These are phyloP conservation scores for Cheumatopsyche charites DNA, from an alignment of 1,140 invertebrate species.

Conservation along the genomic window DNA sequence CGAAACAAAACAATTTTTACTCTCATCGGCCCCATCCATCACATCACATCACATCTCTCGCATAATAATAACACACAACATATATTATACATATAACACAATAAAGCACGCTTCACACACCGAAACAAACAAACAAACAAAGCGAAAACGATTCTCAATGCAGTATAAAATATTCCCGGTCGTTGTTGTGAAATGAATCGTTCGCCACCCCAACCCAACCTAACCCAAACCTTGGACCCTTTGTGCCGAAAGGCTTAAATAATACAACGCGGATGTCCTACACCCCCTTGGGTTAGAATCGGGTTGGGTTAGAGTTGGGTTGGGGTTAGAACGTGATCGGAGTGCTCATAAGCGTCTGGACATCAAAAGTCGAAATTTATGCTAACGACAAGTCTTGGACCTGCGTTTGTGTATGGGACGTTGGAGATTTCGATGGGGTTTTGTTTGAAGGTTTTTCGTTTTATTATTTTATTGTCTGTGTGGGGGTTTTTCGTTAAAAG, in stretches of 20 bases:
- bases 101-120: not conserved
- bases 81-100: not conserved
- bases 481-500: no score
- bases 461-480: no score
- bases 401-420: no score
- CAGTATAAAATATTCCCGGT: not conserved
- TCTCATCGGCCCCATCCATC: no score
- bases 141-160: no score
- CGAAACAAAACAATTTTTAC: no score
- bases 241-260: constrained; percentile 8
- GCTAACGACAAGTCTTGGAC: constrained; percentile 9
- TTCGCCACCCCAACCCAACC: not conserved
- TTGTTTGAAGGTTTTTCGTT: no score
- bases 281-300: not conserved
- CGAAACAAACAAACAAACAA: no score
- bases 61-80: no score
- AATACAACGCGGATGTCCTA: not conserved
- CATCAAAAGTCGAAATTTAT: constrained; percentile 4
- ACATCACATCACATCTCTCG: no score
- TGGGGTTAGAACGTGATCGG: not conserved
- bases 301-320: not conserved
- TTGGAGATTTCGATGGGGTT: no score
- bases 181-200: constrained; percentile 10
- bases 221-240: not conserved
- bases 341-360: not conserved